Percentiles rank a stretch among this genome's conserved stretches.
Evolutionary conservation across 2,888 invertebrate genomes (phyloP).

Genomic region (Mimumesa dahlbomi): DNA sequence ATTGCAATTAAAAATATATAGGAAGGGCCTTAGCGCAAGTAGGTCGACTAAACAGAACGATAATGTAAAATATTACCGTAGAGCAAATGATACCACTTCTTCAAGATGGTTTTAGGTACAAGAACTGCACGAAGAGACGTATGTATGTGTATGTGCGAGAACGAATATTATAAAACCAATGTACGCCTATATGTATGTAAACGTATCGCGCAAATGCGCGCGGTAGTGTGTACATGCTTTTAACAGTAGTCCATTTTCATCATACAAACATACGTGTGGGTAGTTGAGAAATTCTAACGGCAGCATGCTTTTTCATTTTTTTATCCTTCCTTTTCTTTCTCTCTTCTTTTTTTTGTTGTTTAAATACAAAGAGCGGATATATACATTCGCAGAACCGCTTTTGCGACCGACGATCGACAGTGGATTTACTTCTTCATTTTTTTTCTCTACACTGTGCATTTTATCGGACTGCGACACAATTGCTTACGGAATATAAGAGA

Average conservation of each 20-base stretch:
- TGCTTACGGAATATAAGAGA: neutral
- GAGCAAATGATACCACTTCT: conserved; percentile 19
- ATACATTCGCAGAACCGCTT: neutral
- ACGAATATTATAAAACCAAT: conserved; percentile 16
- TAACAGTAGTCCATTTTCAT: conserved; percentile 22
- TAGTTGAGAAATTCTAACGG: conserved; percentile 25
- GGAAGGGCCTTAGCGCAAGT: conserved; percentile 42
- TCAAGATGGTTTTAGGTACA: conserved; percentile 14
- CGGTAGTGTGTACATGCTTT: conserved; percentile 13
- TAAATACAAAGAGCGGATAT: neutral
- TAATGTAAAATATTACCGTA: conserved; percentile 32
- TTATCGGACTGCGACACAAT: conserved; percentile 6
- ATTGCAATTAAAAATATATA: conserved; percentile 34
- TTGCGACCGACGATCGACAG: conserved; percentile 13
- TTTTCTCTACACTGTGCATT: conserved; percentile 1
- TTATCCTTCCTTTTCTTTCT: neutral
- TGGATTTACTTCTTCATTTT: no score
- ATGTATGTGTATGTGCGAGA: conserved; percentile 13
- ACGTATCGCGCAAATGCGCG: neutral
- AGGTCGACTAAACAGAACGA: conserved; percentile 37
- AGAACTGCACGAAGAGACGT: conserved; percentile 22
- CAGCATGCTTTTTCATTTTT: conserved; percentile 19
- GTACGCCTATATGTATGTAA: neutral
- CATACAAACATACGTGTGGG: conserved; percentile 9
- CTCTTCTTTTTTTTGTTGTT: neutral